Base-by-base conservation (phyloP, 2,113 vertebrate species). In the Gadus macrocephalus region DNA sequence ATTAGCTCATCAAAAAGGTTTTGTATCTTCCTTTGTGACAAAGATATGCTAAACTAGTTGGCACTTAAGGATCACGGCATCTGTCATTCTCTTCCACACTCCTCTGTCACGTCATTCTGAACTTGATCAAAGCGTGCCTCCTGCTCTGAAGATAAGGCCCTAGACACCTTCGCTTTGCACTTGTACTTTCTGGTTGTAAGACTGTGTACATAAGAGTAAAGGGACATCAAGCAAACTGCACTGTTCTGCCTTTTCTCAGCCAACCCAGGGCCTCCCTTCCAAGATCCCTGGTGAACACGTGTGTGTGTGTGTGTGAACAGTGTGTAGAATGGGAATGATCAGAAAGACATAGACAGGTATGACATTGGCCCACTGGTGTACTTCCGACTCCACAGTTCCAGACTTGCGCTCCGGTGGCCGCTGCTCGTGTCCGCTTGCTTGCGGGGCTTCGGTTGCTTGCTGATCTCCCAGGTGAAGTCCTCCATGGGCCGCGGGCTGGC, bases 331-430 rank as follows among this genome's bases (percentile, higher is more conserved):
- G 81, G 72, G 76, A 84, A 83, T 86, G 83, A 84, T 89, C 87
- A 93, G 82, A 92, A 93, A 80, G 92, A 93, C 85, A 93, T 89
- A 72, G 92, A 93, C 86, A 93, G 80, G 75, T 93, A 93, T 82
- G 92, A 92, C 92, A 93, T 92, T 84, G 92, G 92, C 76, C 91
- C 91, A 84, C 92, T 92, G 77, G 88, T 91, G 87, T 93, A 93
- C 80, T 92, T 93, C 69, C 92, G 89, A 83, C 90, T 91, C 92
- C 92, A 93, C 62, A 93, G 87, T 83, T 93, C 92, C 68, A 93
- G 85, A 83, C 92, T 93, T 64, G 91, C 86, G 17, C 91, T 93
- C 76, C 91, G 88, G 77, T 90, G 90, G 59, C 91, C 91, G 62
- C 78, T 76, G 62, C 78, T 76, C 68, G 78, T 74, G 68, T 90